phyloP scores from a whole-genome alignment of 2,113 vertebrate genomes.

The Sprattus sprattus region DNA sequence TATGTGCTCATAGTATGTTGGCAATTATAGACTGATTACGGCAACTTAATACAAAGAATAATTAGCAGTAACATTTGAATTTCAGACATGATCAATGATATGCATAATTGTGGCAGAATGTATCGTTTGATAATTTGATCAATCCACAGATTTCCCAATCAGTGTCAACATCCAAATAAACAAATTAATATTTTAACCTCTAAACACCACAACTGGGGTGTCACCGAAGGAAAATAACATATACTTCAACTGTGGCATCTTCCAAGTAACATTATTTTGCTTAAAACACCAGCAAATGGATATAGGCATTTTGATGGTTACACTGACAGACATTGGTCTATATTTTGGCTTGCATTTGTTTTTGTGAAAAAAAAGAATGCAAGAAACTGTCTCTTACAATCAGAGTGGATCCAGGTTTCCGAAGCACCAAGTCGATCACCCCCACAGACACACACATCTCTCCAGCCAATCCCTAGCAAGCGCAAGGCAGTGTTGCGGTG shows the following conservation, averaged over 20 bases:
- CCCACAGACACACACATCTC: neutral
- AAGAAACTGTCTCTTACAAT: constrained; percentile 18
- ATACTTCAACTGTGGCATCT: constrained; percentile 10
- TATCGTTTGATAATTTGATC: neutral
- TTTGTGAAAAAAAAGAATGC: neutral
- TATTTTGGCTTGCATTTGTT: constrained; percentile 6
- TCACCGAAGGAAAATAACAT: constrained; percentile 5
- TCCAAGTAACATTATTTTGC: neutral
- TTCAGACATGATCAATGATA: neutral
- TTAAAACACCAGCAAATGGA: constrained; percentile 14
- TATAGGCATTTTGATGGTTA: constrained; percentile 20
- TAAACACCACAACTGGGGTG: neutral
- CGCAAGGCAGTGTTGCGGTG: constrained; percentile 74
- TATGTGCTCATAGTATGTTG: neutral
- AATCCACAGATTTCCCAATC: neutral
- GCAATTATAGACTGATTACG: neutral
- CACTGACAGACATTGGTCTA: constrained; percentile 19
- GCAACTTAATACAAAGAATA: neutral
- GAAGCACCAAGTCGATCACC: neutral
- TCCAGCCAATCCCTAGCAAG: constrained; percentile 58
- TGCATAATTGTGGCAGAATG: neutral
- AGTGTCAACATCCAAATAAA: neutral
- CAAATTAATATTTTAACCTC: neutral
- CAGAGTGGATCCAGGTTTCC: neutral
- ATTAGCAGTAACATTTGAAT: neutral